Base-by-base conservation (phyloP, 2,113 vertebrate species). In the Gymnobelideus leadbeateri region DNA sequence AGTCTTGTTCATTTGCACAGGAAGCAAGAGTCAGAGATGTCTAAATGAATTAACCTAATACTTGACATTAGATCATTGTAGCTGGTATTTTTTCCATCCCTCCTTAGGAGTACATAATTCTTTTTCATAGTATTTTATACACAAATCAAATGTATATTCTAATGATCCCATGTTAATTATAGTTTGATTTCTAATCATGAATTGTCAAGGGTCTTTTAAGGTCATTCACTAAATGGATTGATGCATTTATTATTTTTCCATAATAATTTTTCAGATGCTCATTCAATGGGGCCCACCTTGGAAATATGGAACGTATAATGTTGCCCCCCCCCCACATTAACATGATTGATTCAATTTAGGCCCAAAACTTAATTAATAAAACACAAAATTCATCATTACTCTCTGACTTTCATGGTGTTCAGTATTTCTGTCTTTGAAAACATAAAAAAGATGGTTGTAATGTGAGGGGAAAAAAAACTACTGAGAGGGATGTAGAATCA, bases 81-180 rank as follows among this genome's bases (percentile, higher is more conserved):
- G 46, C 77, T 51, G 89, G 25, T 57, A 52, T 21, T 52, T 89
- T 25, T 51, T 16, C 11, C 28, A 53, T 47, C 89, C 24, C 31
- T 92, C 23, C 95, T 77, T 47, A 37, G 84, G 46, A 91, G 19
- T 51, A 68, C 46, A 0, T 91, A 43, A 23, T 93, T 96, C 91
- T 94, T 57, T 68, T 95, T 93, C 61, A 89, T 95, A 55, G 92
- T 43, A 0, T 95, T 89, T 95, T 50, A 89, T 94, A n/a, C 92
- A 77, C 51, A 90, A 28, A 95, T 94, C 31, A 92, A 51, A 50
- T 61, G 6, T 23, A 12, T 92, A 89, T 55, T 92, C 50, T 95
- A 91, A 68, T 94, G 51, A 52, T 26, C 92, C 26, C 3, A 37
- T 54, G 47, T 26, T 19, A 19, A 90, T 93, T 47, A 43, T 31